Evolutionary conservation across 2,113 vertebrate species (phyloP).

Genomic region (Pedetes capensis): DNA sequence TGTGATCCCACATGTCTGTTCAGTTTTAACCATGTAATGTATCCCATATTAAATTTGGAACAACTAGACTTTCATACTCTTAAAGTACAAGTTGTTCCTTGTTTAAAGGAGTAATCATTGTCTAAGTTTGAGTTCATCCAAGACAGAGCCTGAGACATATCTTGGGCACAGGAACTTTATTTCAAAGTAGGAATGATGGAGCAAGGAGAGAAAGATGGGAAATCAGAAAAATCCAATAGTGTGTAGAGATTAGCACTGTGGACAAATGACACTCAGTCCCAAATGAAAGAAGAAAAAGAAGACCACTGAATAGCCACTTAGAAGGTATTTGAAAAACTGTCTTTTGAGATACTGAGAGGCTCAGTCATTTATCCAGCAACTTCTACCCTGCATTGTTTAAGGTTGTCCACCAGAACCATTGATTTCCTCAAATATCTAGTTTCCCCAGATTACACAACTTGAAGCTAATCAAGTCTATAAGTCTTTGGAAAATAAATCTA

Average conservation of each 20-base stretch:
- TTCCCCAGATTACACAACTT: not conserved
- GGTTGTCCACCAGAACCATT: not conserved
- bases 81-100: not conserved
- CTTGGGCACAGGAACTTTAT: not conserved
- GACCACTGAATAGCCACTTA: not conserved
- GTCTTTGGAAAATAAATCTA: not conserved
- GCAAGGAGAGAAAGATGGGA: not conserved
- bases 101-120: not conserved
- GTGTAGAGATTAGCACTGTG: not conserved
- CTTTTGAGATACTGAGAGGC: not conserved
- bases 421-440: not conserved
- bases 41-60: not conserved
- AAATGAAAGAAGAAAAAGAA: too few species aligned
- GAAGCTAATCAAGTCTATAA: not conserved
- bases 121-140: not conserved
- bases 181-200: not conserved
- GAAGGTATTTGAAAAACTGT: not conserved
- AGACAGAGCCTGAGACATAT: not conserved
- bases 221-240: not conserved
- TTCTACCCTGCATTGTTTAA: not conserved
- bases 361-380: not conserved
- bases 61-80: not conserved
- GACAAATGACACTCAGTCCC: not conserved
- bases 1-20: not conserved
- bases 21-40: not conserved